These are phyloP conservation scores for Tetrapedia diversipes DNA, from an alignment of 2,888 invertebrate genomes.

Conservation along the genomic window DNA sequence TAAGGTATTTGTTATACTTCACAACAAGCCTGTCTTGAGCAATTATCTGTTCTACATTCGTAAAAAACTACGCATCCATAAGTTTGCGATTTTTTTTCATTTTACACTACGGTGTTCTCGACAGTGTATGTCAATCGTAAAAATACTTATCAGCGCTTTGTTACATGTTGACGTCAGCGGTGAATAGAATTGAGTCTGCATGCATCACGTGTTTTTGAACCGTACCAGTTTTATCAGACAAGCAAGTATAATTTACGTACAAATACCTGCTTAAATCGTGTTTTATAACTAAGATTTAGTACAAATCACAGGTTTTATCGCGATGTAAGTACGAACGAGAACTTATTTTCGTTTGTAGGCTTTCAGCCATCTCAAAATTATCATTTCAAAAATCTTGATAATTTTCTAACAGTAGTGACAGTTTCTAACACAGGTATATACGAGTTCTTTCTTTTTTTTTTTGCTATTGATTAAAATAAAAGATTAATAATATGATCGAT, in stretches of 20 bases:
- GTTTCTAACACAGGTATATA: not conserved
- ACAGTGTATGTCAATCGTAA: not conserved
- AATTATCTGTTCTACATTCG: too few relatives aligned
- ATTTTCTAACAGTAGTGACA: not conserved
- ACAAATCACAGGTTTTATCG: not conserved
- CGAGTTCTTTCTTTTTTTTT: too few relatives aligned
- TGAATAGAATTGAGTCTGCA: conserved; percentile 17
- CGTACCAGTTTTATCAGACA: conserved; percentile 26
- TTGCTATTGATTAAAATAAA: too few relatives aligned
- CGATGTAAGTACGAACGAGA: not conserved
- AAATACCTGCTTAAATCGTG: conserved; percentile 5
- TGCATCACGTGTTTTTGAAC: conserved; percentile 26
- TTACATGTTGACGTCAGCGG: not conserved
- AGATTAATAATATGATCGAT: too few relatives aligned
- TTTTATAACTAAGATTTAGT: conserved; percentile 18
- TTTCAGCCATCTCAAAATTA: too few relatives aligned
- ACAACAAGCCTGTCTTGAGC: not conserved
- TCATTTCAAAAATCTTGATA: not conserved
- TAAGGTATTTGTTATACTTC: not conserved
- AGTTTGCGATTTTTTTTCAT: not conserved
- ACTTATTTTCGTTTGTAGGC: not conserved
- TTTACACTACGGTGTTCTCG: not conserved
- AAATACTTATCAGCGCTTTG: not conserved
- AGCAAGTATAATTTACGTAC: conserved; percentile 34
- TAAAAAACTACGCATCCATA: not conserved